Evolutionary conservation across 1,140 invertebrate genomes (phyloP).

Genomic region (Caerostris darwini): DNA sequence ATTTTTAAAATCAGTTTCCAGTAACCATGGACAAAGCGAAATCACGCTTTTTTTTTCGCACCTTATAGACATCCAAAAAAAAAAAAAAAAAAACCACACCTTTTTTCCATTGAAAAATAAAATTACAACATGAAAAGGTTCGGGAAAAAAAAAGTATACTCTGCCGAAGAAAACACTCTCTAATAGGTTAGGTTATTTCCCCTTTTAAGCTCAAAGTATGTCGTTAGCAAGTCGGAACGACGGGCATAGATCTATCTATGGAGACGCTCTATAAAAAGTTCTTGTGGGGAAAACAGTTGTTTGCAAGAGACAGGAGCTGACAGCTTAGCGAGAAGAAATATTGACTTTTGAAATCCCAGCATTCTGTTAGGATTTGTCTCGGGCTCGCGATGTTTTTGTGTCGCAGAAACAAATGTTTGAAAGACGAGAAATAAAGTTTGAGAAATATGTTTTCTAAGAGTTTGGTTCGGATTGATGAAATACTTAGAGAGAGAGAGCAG

Average conservation of each 20-base stretch:
- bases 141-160: background rate
- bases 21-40: background rate
- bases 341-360: too few species aligned
- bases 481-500: too few species aligned
- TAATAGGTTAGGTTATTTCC: slow-evolving; percentile 57
- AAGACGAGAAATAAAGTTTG: too few species aligned
- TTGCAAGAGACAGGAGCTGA: too few species aligned
- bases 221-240: background rate
- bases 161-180: background rate
- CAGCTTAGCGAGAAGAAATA: too few species aligned
- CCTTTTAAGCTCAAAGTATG: slow-evolving; percentile 45
- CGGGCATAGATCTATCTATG: background rate
- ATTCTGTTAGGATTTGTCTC: too few species aligned
- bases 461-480: too few species aligned
- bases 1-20: background rate
- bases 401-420: too few species aligned
- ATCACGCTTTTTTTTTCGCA: background rate
- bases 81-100: background rate
- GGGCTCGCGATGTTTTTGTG: too few species aligned
- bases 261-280: too few species aligned
- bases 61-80: background rate
- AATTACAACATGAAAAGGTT: background rate
- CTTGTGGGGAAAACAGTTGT: too few species aligned
- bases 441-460: too few species aligned
- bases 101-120: background rate